phyloP scores from a whole-genome alignment of 2,888 invertebrate genomes.

The Gymnocheta viridis region DNA sequence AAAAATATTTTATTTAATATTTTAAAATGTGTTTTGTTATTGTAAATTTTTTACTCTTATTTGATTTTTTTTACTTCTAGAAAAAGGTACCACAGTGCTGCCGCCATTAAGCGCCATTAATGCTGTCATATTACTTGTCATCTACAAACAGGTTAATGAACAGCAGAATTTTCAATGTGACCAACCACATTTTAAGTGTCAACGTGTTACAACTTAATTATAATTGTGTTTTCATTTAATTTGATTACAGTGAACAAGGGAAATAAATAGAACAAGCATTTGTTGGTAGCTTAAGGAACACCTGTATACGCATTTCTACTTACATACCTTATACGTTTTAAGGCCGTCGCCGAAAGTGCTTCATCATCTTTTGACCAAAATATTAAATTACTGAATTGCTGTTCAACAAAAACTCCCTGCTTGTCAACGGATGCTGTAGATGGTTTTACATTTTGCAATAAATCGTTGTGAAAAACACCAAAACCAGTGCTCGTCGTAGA shows the following conservation, averaged over 20 bases:
- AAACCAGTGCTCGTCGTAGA: constrained; percentile 47
- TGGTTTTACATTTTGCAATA: constrained; percentile 71
- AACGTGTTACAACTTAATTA: constrained; percentile 41
- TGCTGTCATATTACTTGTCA: constrained; percentile 3
- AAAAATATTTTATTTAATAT: too few relatives aligned
- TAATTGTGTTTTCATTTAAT: constrained; percentile 50
- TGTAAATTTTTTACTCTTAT: too few relatives aligned
- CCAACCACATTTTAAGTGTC: constrained; percentile 9
- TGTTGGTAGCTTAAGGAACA: background rate
- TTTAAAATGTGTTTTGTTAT: too few relatives aligned
- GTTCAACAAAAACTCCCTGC: constrained; percentile 72
- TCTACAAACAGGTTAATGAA: constrained; percentile 2
- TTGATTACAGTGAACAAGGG: constrained; percentile 7
- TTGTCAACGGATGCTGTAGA: constrained; percentile 41
- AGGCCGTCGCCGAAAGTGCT: constrained; percentile 72
- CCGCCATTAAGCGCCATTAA: background rate
- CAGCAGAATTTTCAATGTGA: background rate
- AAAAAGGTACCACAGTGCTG: too few relatives aligned
- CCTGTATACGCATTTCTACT: background rate
- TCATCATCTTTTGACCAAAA: constrained; percentile 78
- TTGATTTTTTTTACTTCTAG: too few relatives aligned
- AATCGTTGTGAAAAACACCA: constrained; percentile 66
- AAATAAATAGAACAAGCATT: background rate
- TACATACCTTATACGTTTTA: constrained; percentile 75
- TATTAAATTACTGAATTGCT: constrained; percentile 76